Evolutionary conservation across 2,888 invertebrate genomes (phyloP).

Genomic region (Nomada ruficornis): DNA sequence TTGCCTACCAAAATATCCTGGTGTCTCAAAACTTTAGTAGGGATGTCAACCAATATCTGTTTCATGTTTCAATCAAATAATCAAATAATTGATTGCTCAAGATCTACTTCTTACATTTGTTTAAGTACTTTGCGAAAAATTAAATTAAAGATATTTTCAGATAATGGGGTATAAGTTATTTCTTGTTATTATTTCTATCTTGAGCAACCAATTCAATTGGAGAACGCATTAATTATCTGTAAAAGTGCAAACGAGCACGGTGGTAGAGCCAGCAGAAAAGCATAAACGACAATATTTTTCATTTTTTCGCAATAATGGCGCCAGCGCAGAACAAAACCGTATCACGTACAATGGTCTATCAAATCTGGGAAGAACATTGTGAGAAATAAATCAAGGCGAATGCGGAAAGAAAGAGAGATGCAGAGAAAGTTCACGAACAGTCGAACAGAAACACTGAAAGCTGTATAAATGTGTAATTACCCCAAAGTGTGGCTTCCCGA

Average conservation of each 20-base stretch:
- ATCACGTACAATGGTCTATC: background rate
- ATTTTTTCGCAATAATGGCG: no score
- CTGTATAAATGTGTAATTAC: conserved; percentile 76
- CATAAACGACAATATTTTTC: background rate
- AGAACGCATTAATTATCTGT: background rate
- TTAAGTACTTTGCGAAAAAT: no score
- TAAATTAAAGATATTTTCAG: no score
- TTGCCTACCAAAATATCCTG: no score
- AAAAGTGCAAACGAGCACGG: conserved; percentile 16
- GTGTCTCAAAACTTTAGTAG: no score
- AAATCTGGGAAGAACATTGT: conserved; percentile 1
- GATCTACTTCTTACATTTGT: no score
- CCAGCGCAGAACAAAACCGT: no score
- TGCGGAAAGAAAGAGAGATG: conserved; percentile 33
- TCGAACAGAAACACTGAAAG: conserved; percentile 60
- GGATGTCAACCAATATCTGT: no score
- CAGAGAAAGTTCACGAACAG: conserved; percentile 53
- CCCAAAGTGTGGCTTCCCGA: conserved; percentile 72
- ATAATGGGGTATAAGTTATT: no score
- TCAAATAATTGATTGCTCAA: no score
- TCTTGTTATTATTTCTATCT: background rate
- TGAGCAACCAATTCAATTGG: background rate
- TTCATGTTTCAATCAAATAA: no score
- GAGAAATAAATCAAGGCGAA: conserved; percentile 22
- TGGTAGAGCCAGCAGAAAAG: conserved; percentile 7